Evolutionary conservation across 2,888 invertebrate genomes (phyloP).

Genomic region (Limnephilus rhombicus): DNA sequence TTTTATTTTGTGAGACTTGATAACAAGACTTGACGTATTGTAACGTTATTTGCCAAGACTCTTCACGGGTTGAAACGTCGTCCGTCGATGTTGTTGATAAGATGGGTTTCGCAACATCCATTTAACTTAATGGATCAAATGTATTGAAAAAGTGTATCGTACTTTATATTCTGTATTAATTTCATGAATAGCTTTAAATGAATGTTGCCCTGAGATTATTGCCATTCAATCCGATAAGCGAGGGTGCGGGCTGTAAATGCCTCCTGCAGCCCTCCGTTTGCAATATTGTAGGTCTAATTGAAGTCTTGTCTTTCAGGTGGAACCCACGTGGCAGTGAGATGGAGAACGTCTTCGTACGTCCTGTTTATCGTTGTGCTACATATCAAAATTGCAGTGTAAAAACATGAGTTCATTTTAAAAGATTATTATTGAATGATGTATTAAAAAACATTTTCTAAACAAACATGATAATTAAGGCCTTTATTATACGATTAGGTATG

Average conservation of each 20-base stretch:
- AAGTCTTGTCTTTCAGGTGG: slow-evolving; percentile 59
- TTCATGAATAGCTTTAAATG: not conserved
- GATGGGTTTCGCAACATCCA: not conserved
- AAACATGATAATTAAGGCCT: slow-evolving; percentile 28
- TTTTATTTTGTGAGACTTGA: no score
- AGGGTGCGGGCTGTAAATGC: not conserved
- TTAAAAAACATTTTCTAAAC: slow-evolving; percentile 25
- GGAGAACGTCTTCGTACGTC: slow-evolving; percentile 63
- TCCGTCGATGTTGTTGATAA: not conserved
- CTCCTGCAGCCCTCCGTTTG: not conserved
- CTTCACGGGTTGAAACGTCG: not conserved
- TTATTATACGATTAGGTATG: not conserved
- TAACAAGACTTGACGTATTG: no score
- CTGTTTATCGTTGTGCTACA: slow-evolving; percentile 64
- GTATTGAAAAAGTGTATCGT: not conserved
- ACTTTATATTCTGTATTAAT: not conserved
- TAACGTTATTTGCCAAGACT: not conserved
- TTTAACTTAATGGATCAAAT: not conserved
- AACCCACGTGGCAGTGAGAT: slow-evolving; percentile 61
- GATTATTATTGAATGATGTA: not conserved
- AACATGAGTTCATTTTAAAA: not conserved
- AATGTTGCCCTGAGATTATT: not conserved
- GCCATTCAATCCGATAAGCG: not conserved
- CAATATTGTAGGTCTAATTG: not conserved
- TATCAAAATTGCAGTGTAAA: slow-evolving; percentile 65